Evolutionary conservation across 1,140 invertebrate species (phyloP), one percentile per base, ranked within the genome.

Genomic region (Bombus superbus): DNA sequence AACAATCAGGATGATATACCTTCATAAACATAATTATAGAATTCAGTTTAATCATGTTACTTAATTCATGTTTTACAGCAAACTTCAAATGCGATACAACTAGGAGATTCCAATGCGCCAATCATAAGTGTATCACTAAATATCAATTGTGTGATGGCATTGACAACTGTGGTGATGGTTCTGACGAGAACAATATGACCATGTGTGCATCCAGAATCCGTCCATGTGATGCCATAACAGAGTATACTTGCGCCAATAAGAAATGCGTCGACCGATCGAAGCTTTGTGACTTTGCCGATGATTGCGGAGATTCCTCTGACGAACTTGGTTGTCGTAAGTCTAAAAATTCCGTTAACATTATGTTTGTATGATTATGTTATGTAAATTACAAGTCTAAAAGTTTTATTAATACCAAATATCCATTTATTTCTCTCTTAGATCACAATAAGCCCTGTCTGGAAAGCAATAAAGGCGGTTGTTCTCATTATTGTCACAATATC

Each of bases 141-240:
- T 99, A 97, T 91, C 97, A 98, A 86, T 95, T 98, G 28, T 98
- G 98, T 94, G 98, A 99, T 94, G 97, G 97, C 10, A 95, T 97
- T 8, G 98, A 99, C 94, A 98, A 99, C 93, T 99, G 99, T 94
- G 98, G 98, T 38, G 99, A 99, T 94, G 98, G 98, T 62, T 98
- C 97, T 1, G 98, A 99, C 93, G 98, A 99, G 94, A 99, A 99
- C 92, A 98, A 98, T 95, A 97, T 98, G 96, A 98, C 97, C 3
- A 94, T 98, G 74, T 99, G 98, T 92, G 96, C 97, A 4, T 95
- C 96, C n/a, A 96, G 96, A 85, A 95, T 96, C 69, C 96, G 97
- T 86, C 96, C 97, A 10, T 98, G 98, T 93, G 97, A 98, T 91
- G 96, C 97, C 0, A 96, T 96, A 83, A 95, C 95, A 2, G 97